These are phyloP conservation scores for Bombus pascuorum DNA, from an alignment of 1,140 invertebrate genomes.

Conservation along the genomic window DNA sequence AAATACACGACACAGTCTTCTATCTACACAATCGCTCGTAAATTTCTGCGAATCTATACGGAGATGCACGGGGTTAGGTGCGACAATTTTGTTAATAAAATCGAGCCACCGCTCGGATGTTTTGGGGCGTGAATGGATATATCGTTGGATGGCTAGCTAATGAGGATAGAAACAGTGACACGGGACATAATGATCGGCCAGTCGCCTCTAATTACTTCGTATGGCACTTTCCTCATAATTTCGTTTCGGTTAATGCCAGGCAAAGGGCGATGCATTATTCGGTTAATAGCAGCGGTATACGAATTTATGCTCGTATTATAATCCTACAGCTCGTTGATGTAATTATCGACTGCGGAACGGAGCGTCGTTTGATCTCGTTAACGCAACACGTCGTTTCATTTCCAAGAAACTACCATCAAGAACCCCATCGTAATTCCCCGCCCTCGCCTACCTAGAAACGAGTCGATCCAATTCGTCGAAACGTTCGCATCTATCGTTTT, in stretches of 20 bases:
- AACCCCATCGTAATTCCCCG: neutral
- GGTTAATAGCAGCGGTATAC: conserved; percentile 33
- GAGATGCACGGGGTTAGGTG: too few relatives aligned
- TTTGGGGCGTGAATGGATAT: neutral
- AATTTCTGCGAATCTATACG: too few relatives aligned
- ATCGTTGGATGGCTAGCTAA: neutral
- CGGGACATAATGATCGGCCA: conserved; percentile 1
- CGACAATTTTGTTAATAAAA: too few relatives aligned
- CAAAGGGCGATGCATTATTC: conserved; percentile 41
- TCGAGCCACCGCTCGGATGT: too few relatives aligned
- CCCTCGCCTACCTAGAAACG: neutral
- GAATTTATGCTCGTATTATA: conserved; percentile 48
- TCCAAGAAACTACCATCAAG: neutral
- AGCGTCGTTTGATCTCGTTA: conserved; percentile 36
- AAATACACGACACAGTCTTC: too few relatives aligned
- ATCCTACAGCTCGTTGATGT: conserved; percentile 44
- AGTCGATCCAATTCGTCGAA: too few relatives aligned
- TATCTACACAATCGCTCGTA: too few relatives aligned
- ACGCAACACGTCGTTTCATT: neutral
- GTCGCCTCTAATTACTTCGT: conserved; percentile 31
- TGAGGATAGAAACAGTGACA: conserved; percentile 21
- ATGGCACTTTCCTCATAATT: conserved; percentile 43
- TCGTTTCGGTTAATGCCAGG: conserved; percentile 36
- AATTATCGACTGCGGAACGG: conserved; percentile 35
- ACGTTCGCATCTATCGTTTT: neutral